Evolutionary conservation across 2,113 vertebrate species (phyloP), one percentile per base, ranked within the genome.

Genomic region (human): DNA sequence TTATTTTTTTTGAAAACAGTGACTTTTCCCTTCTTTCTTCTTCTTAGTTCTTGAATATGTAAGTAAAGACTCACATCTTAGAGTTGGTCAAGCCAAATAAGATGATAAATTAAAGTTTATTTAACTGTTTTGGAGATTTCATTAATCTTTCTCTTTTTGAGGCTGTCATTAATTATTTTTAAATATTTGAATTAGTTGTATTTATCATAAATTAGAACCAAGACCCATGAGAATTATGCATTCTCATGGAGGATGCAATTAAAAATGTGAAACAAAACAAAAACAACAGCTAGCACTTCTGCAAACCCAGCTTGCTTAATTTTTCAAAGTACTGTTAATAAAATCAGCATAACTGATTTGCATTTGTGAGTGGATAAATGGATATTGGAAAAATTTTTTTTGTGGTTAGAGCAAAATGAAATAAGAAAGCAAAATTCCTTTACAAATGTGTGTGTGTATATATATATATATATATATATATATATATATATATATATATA

Each of bases 241-340:
- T 93, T 83, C 70, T 91, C 38, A 66, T 75, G 32, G 35, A 97
- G 50, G 78, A 92, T 35, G 66, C 68, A 95, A 94, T 97, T 97
- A 97, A 95, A 97, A 97, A 96, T 89, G 72, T 61, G 82, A 96
- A 95, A 87, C 17, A 30, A 89, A 96, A 91, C 59, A 97, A 95
- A 97, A 90, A n/a, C 57, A 96, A 64, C 94, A 95, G 81, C 52
- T 72, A 94, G 84, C 59, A 85, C 68, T 96, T 93, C 89, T 96
- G 90, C 93, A 94, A 90, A 95, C 64, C 90, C 90, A 97, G 94
- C 94, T 96, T 68, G 64, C 55, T 97, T 92, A 97, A 97, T 95
- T 90, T 97, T 97, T 96, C 90, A 95, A 95, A 97, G 79, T 90
- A 82, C 70, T 92, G 23, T 96, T 97, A 95, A 97, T 97, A 97